A percentile compares a stretch with the other conserved stretches of the same genome.
Evolutionary conservation across 2,888 invertebrate species (phyloP).

Genomic region (Protula sp.): DNA sequence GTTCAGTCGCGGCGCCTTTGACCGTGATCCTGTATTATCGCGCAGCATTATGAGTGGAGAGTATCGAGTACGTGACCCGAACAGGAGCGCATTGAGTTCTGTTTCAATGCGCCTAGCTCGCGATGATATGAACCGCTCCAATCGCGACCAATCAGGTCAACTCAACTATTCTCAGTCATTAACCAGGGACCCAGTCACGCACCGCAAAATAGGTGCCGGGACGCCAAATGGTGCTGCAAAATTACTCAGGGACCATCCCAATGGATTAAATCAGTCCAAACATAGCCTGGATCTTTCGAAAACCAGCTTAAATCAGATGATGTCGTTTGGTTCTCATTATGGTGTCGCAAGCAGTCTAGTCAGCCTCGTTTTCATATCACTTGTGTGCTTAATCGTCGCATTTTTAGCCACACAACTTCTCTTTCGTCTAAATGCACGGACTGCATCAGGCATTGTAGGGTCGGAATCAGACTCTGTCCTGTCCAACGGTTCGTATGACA

Average conservation of each 20-base stretch:
- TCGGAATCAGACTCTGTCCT: constrained; percentile 8
- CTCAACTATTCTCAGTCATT: neutral
- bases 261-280: too few species aligned
- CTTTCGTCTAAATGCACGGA: constrained; percentile 59
- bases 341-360: constrained; percentile 76
- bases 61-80: neutral
- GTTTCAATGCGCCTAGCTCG: neutral
- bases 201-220: constrained; percentile 10
- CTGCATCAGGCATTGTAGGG: constrained; percentile 54
- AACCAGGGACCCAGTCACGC: neutral
- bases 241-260: neutral
- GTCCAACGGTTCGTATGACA: constrained; percentile 68
- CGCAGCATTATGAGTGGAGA: constrained; percentile 1
- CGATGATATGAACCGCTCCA: too few species aligned
- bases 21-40: too few species aligned
- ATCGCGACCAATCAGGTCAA: neutral
- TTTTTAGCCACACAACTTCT: constrained; percentile 68
- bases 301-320: neutral
- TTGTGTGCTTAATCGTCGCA: constrained; percentile 78
- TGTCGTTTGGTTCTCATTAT: constrained; percentile 38
- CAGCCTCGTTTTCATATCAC: constrained; percentile 76
- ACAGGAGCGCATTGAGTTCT: neutral
- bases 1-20: too few species aligned
- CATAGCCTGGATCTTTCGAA: neutral
- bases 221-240: constrained; percentile 5